These are phyloP conservation scores for Sinhomidia bicolor DNA, from an alignment of 2,888 invertebrate species.

Conservation along the genomic window DNA sequence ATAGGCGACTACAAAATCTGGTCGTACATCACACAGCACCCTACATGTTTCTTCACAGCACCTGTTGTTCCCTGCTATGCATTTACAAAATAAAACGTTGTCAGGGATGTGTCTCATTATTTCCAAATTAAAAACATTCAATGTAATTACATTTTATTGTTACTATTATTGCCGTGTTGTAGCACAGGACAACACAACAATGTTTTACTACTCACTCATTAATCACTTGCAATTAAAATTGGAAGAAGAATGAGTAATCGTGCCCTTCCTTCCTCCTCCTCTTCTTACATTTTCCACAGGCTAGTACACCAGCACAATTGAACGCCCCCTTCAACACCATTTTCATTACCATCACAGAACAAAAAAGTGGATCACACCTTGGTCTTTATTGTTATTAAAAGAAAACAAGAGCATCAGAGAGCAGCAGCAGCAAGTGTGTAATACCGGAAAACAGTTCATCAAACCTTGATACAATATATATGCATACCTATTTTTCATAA, in stretches of 20 bases:
- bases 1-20: neutral
- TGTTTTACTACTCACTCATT: constrained; percentile 54
- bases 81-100: neutral
- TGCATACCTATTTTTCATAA: constrained; percentile 30
- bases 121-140: constrained; percentile 55
- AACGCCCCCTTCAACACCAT: constrained; percentile 35
- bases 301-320: neutral
- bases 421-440: constrained; percentile 6
- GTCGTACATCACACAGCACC: neutral
- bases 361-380: constrained; percentile 47
- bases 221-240: constrained; percentile 69
- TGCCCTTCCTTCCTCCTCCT: constrained; percentile 60
- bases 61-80: neutral
- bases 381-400: constrained; percentile 14
- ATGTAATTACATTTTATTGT: constrained; percentile 35
- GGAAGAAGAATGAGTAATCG: constrained; percentile 62
- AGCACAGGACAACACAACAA: neutral
- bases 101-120: constrained; percentile 32
- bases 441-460: constrained; percentile 69
- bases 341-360: constrained; percentile 21
- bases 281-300: neutral
- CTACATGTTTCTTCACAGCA: neutral
- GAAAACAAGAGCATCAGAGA: neutral
- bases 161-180: neutral
- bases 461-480: constrained; percentile 63